Evolutionary conservation across 2,113 vertebrate species (phyloP).

Genomic region (Pelusios castaneus): DNA sequence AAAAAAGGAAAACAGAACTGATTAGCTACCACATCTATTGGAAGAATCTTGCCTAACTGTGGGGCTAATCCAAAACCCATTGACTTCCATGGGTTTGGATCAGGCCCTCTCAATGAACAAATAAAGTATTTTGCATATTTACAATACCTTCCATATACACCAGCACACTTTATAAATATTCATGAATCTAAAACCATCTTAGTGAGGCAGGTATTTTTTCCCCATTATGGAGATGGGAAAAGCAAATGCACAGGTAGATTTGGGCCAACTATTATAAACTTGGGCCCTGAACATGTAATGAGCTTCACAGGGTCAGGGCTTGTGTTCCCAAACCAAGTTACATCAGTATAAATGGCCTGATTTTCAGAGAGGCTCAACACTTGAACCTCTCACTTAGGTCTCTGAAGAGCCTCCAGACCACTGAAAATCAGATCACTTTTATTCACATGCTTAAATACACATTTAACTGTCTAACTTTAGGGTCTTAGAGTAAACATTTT

Average conservation of each 20-base stretch:
- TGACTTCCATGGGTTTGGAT: background rate
- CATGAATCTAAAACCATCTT: background rate
- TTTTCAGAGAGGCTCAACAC: background rate
- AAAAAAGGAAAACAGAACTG: conserved; percentile 13
- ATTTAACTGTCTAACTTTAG: conserved; percentile 12
- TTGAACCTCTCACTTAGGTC: background rate
- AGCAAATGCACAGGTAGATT: background rate
- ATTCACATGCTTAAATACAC: background rate
- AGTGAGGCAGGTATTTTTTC: background rate
- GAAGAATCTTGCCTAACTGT: background rate
- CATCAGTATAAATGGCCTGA: background rate
- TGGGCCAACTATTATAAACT: background rate
- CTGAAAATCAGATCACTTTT: background rate
- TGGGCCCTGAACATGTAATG: background rate
- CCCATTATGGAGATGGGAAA: background rate
- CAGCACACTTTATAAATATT: background rate
- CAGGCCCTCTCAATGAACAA: background rate
- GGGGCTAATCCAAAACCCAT: background rate
- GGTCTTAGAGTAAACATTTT: background rate
- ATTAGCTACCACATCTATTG: background rate
- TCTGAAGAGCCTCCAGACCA: background rate
- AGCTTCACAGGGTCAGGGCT: background rate
- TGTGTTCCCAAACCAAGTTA: background rate
- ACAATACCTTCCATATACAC: background rate
- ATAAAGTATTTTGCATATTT: background rate